Percentiles rank a stretch among this genome's conserved stretches.
Conservation (phyloP, 2,888 invertebrate genomes). For the Agrochola circellaris region DNA sequence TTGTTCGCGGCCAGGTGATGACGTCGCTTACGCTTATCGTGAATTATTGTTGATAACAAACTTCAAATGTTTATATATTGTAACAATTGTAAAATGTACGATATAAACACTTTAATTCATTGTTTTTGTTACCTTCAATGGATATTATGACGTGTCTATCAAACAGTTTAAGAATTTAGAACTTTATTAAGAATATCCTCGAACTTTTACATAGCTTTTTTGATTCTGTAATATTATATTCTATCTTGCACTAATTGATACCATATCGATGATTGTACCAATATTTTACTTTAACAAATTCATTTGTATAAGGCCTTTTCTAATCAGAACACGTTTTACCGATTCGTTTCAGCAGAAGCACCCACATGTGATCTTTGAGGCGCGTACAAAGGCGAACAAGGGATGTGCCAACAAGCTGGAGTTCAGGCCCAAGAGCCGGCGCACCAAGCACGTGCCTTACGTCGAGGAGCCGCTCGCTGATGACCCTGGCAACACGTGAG, state of each 20-base stretch:
- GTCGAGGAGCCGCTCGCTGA: constrained; percentile 81
- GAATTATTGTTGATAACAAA: background rate
- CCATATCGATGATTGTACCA: background rate
- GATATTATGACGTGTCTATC: constrained; percentile 37
- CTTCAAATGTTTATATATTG: background rate
- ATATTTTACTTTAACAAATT: background rate
- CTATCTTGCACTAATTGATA: background rate
- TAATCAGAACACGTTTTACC: constrained; percentile 73
- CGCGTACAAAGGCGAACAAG: constrained; percentile 96
- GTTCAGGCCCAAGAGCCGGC: constrained; percentile 93
- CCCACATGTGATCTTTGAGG: constrained; percentile 99
- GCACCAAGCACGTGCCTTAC: constrained; percentile 91
- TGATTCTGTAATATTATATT: background rate
- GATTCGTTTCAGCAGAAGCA: constrained; percentile 97
- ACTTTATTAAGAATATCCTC: background rate
- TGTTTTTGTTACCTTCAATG: too few relatives aligned
- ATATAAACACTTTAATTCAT: background rate
- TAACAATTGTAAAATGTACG: background rate
- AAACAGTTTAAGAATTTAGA: background rate
- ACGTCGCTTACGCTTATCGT: background rate
- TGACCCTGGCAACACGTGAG: constrained; percentile 84
- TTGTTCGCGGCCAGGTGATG: background rate
- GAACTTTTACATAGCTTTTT: background rate
- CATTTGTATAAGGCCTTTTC: constrained; percentile 22
- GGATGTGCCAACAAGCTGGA: constrained; percentile 97